Percentiles rank a stretch among this genome's conserved stretches.
These are phyloP conservation scores for Azemiops feae DNA, from an alignment of 2,113 vertebrate genomes.

Conservation along the genomic window DNA sequence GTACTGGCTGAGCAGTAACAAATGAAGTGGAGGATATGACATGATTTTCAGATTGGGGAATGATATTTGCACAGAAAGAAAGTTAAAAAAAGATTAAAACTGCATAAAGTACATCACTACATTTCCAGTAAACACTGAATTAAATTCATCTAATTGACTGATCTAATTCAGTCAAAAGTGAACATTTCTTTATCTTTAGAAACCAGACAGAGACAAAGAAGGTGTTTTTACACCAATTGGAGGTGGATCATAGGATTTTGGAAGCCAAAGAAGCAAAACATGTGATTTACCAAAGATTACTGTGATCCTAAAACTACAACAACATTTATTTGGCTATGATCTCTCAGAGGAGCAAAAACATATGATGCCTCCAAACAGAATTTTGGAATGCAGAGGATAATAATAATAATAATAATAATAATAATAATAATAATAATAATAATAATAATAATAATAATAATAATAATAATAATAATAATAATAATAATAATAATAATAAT, in stretches of 20 bases:
- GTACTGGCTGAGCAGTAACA: neutral
- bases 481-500: too few relatives aligned
- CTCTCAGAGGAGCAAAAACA: conserved; percentile 19
- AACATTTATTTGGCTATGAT: neutral
- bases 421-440: too few relatives aligned
- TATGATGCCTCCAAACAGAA: conserved; percentile 6
- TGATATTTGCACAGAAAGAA: fast-evolving
- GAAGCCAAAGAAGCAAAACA: conserved; percentile 25
- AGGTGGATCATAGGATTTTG: conserved; percentile 4
- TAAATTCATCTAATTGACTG: neutral
- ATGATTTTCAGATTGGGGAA: neutral
- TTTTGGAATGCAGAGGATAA: conserved; percentile 3
- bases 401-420: too few relatives aligned
- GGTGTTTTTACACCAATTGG: conserved; percentile 15
- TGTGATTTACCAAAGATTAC: neutral
- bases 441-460: too few relatives aligned
- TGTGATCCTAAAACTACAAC: neutral
- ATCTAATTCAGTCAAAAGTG: conserved; percentile 12
- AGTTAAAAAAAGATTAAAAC: neutral
- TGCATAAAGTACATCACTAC: neutral
- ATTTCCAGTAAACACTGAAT: neutral
- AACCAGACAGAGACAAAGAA: conserved; percentile 22
- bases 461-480: too few relatives aligned
- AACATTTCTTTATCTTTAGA: conserved; percentile 22
- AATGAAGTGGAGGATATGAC: neutral